Conservation (phyloP, 2,888 invertebrate species). For the Cryptocephalus moraei region DNA sequence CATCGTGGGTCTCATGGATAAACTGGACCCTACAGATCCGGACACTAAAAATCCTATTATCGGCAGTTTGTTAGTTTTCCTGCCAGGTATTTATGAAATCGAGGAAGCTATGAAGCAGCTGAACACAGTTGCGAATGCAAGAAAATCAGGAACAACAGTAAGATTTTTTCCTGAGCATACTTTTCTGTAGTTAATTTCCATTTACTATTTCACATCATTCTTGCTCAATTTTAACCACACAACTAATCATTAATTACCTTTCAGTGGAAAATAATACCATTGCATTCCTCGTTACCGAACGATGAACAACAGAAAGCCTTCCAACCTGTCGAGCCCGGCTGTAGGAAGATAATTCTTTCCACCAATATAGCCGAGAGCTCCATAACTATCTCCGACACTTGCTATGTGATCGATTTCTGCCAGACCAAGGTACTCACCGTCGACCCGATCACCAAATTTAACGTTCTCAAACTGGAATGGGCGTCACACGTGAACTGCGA, state of each 20-base stretch:
- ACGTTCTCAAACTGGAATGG: conserved; percentile 72
- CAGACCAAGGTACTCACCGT: conserved; percentile 72
- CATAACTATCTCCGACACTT: conserved; percentile 80
- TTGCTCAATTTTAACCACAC: no score
- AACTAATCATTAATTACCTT: no score
- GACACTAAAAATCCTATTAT: conserved; percentile 17
- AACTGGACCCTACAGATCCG: conserved; percentile 41
- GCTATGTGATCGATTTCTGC: conserved; percentile 92
- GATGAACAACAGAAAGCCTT: conserved; percentile 58
- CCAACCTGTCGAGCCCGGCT: conserved; percentile 46
- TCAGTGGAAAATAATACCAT: conserved; percentile 35
- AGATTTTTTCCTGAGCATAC: no score
- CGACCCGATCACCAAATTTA: conserved; percentile 68
- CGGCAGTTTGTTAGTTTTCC: conserved; percentile 73
- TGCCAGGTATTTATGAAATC: conserved; percentile 83
- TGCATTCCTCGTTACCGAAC: conserved; percentile 56
- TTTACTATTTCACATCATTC: no score
- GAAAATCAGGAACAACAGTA: no score
- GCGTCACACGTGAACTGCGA: conserved; percentile 82
- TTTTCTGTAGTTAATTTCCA: no score
- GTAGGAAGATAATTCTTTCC: conserved; percentile 75
- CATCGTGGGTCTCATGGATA: conserved; percentile 54
- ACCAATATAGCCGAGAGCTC: conserved; percentile 92
- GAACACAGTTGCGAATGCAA: neutral
- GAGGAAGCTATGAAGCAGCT: conserved; percentile 52